phyloP scores from a whole-genome alignment of 2,888 invertebrate species.

The Balanococcus diminutus region DNA sequence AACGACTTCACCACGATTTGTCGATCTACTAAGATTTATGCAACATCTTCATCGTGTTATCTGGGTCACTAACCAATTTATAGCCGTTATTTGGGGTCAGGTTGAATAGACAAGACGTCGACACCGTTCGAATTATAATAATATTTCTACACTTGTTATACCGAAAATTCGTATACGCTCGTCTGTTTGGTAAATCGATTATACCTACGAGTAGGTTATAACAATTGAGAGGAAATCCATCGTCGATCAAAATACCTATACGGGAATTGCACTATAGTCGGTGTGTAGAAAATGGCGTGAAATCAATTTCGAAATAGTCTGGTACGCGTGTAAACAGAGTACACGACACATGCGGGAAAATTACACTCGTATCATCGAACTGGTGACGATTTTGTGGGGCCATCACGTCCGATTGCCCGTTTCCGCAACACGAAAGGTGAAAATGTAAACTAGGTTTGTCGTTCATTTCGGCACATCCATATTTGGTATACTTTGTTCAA shows the following conservation, averaged over 20 bases:
- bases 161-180: background rate
- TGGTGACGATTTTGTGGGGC: background rate
- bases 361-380: background rate
- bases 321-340: background rate
- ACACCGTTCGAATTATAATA: background rate
- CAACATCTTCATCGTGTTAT: background rate
- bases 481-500: background rate
- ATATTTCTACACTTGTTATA: background rate
- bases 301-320: background rate
- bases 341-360: background rate
- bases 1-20: background rate
- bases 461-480: background rate
- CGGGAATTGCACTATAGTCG: background rate
- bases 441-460: background rate
- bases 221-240: background rate
- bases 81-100: background rate
- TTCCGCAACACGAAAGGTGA: background rate
- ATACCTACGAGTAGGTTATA: too few species aligned
- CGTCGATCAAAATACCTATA: background rate
- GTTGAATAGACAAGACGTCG: constrained; percentile 1
- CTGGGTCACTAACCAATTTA: background rate
- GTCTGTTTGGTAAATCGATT: background rate
- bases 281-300: background rate
- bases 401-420: background rate
- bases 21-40: background rate